Conservation (phyloP, 2,113 vertebrate species). For the Actenoides lindsayi region DNA sequence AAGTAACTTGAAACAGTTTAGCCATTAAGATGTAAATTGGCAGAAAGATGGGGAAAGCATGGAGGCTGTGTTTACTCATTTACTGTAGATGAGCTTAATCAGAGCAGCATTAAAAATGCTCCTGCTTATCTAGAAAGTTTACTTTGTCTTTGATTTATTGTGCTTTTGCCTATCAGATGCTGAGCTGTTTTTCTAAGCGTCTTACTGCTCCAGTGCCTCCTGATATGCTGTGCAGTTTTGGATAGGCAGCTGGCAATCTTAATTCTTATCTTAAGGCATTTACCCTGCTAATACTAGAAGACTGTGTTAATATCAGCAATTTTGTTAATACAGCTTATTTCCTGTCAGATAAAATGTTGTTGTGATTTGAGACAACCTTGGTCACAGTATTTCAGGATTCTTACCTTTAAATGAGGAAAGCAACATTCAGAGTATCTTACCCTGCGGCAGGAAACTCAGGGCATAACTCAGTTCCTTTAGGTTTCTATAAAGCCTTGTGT, state of each 20-base stretch:
- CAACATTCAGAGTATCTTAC: not conserved
- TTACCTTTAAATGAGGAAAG: not conserved
- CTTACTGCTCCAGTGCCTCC: not conserved
- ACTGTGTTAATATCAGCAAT: not conserved
- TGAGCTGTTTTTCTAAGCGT: not conserved
- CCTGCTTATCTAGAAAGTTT: constrained; percentile 19
- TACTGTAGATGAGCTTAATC: not conserved
- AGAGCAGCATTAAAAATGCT: not conserved
- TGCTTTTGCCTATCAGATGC: not conserved
- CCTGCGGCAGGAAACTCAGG: not conserved
- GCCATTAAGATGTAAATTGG: constrained; percentile 60
- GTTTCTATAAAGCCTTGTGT: not conserved
- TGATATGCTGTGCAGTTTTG: not conserved
- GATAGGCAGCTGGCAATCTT: not conserved
- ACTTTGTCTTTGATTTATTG: constrained; percentile 33
- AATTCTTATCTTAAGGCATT: not conserved
- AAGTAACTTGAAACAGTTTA: constrained; percentile 39
- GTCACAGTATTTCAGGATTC: not conserved
- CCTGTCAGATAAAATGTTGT: not conserved
- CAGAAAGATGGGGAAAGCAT: constrained; percentile 7
- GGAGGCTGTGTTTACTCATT: constrained; percentile 12
- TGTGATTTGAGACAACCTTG: not conserved
- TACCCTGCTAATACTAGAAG: not conserved
- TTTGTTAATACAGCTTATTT: not conserved
- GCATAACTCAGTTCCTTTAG: not conserved